phyloP scores from a whole-genome alignment of 1,140 invertebrate genomes.

The Pseudoatta argentina region DNA sequence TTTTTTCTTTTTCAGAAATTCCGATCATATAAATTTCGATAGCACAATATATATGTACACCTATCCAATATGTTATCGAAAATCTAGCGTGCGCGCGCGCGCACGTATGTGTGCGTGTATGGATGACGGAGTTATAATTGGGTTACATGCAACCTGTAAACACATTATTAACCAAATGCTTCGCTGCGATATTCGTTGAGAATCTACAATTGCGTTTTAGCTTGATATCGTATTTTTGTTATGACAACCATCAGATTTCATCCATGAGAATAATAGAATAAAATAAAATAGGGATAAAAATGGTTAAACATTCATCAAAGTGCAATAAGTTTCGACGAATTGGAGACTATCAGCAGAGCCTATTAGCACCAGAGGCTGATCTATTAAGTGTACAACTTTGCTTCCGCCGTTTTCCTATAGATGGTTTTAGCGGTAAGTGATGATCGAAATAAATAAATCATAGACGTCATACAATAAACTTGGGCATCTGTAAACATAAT shows the following conservation, averaged over 20 bases:
- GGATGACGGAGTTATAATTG: background rate
- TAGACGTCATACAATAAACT: too few relatives aligned
- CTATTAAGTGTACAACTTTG: too few relatives aligned
- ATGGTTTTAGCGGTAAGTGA: too few relatives aligned
- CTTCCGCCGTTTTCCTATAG: too few relatives aligned
- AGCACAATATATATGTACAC: background rate
- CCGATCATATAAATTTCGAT: background rate
- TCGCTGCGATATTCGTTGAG: background rate
- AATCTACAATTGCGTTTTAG: slow-evolving; percentile 50
- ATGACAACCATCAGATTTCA: background rate
- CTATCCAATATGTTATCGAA: background rate
- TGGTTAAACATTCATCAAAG: slow-evolving; percentile 53
- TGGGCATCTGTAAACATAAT: too few relatives aligned
- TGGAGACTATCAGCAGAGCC: slow-evolving; percentile 6
- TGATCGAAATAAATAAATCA: too few relatives aligned
- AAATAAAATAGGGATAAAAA: slow-evolving; percentile 30
- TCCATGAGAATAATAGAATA: background rate
- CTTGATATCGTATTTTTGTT: slow-evolving; percentile 44
- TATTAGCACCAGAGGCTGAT: too few relatives aligned
- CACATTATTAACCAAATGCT: slow-evolving; percentile 62
- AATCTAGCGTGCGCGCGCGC: background rate
- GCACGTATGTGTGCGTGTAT: too few relatives aligned
- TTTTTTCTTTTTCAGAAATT: slow-evolving; percentile 11
- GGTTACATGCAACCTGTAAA: slow-evolving; percentile 27
- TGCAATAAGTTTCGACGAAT: slow-evolving; percentile 70